These are phyloP conservation scores for Oegoconia quadripuncta DNA, from an alignment of 2,888 invertebrate genomes.

Conservation along the genomic window DNA sequence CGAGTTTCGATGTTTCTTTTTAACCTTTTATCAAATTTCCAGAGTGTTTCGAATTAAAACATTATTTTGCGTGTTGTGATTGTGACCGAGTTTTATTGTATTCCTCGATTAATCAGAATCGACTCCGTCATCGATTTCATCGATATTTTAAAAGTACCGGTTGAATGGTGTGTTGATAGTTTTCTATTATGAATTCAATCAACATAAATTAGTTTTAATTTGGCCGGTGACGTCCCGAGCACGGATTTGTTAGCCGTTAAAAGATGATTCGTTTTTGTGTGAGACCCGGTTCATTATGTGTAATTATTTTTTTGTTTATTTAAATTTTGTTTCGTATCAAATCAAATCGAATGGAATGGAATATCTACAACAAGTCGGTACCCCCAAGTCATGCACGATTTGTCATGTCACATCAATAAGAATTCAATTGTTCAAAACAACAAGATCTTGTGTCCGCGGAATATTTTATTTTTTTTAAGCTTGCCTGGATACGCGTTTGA, in stretches of 20 bases:
- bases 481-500: no score
- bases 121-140: conserved; percentile 25
- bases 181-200: conserved; percentile 76
- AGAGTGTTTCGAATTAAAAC: conserved; percentile 68
- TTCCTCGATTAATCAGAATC: conserved; percentile 52
- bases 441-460: no score
- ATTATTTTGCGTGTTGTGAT: conserved; percentile 59
- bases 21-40: conserved; percentile 57
- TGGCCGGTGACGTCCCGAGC: conserved; percentile 53
- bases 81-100: conserved; percentile 58
- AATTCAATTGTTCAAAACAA: no score
- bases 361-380: no score
- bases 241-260: conserved; percentile 46
- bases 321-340: conserved; percentile 45
- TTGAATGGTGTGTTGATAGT: conserved; percentile 59
- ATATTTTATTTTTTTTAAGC: no score
- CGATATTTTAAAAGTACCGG: conserved; percentile 33
- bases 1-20: conserved; percentile 61
- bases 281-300: conserved; percentile 49
- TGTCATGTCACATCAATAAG: no score
- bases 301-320: conserved; percentile 39
- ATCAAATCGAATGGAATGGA: conserved; percentile 31
- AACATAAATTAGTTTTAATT: conserved; percentile 75
- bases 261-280: conserved; percentile 49
- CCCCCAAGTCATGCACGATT: no score